Conservation (phyloP, 2,888 invertebrate genomes). For the Epirrita christyi region DNA sequence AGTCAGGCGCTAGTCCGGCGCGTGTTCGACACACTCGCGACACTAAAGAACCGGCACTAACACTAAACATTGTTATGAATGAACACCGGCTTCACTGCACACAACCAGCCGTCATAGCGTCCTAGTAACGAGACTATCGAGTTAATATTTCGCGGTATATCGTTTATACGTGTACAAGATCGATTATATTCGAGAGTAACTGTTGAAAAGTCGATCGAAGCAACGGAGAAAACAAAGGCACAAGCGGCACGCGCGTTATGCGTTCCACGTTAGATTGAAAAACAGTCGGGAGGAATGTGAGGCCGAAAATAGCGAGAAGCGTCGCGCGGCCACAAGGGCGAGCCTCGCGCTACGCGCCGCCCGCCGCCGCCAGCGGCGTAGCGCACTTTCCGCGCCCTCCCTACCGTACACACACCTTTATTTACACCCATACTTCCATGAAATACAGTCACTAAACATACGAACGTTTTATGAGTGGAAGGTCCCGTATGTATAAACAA, state of each 20-base stretch:
- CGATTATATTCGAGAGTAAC: constrained; percentile 49
- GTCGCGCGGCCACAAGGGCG: constrained; percentile 80
- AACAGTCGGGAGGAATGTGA: constrained; percentile 82
- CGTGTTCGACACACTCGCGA: constrained; percentile 53
- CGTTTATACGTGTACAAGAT: constrained; percentile 50
- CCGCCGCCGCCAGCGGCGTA: constrained; percentile 37
- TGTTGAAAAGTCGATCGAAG: constrained; percentile 51
- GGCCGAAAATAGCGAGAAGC: constrained; percentile 82
- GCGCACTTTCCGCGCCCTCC: constrained; percentile 42
- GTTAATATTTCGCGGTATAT: constrained; percentile 42
- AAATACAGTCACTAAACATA: constrained; percentile 59
- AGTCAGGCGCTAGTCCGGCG: constrained; percentile 67
- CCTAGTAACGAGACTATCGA: constrained; percentile 40
- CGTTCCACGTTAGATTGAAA: constrained; percentile 83
- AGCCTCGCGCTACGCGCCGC: constrained; percentile 63
- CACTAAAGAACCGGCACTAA: constrained; percentile 55
- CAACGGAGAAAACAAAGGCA: constrained; percentile 71
- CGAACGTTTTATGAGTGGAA: constrained; percentile 64
- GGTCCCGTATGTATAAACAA: constrained; percentile 58
- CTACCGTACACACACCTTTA: constrained; percentile 69
- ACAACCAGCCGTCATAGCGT: constrained; percentile 35
- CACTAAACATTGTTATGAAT: constrained; percentile 59
- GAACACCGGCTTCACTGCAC: constrained; percentile 43
- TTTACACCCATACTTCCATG: constrained; percentile 74
- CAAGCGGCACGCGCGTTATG: constrained; percentile 76